Evolutionary conservation across 2,797 vertebrate genomes (phyloP), one percentile per base, ranked within the genome.

Genomic region (Sebastes oblongus): DNA sequence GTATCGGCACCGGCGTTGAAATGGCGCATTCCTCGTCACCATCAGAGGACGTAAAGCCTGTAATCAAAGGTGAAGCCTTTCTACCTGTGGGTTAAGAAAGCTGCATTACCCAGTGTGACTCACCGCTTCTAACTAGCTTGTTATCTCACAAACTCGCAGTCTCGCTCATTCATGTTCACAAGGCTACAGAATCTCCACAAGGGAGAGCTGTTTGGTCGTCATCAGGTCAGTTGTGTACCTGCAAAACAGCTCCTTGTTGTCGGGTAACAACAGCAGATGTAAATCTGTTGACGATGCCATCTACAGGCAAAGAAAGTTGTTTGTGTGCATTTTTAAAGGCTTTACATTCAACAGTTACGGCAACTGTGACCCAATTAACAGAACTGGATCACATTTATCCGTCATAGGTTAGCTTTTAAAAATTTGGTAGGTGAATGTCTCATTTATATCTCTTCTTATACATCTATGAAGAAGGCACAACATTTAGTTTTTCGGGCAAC

Each of bases 61-160:
- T 86, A 5, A 82, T 91, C 62, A 98, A 97, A 97, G 98, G 98
- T 99, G 73, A 91, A 46, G 2, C 36, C 10, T 69, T 39, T 64
- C 16, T 58, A 54, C 20, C 14, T 46, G 11, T 22, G 14, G 13
- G 20, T 55, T 59, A 25, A 46, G 18, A 64, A 9, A 2, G 1
- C 61, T 34, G 12, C 7, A 18, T 58, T 54, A 10, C 25, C 9
- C 56, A 6, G 8, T 24, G 9, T 80, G 16, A 62, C 12, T 11
- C 22, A 72, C 13, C 4, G 8, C 22, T 8, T 66, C 6, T 25
- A 2, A 32, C 5, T 36, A 2, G 5, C 18, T 50, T 18, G 9
- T 62, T 46, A 30, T 25, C 42, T 72, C 78, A 22, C 25, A 27
- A 27, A 46, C 29, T 32, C 5, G 9, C 6, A 59, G 8, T 32